These are phyloP conservation scores for Cinclus cinclus DNA, from an alignment of 2,113 vertebrate species.

Conservation along the genomic window DNA sequence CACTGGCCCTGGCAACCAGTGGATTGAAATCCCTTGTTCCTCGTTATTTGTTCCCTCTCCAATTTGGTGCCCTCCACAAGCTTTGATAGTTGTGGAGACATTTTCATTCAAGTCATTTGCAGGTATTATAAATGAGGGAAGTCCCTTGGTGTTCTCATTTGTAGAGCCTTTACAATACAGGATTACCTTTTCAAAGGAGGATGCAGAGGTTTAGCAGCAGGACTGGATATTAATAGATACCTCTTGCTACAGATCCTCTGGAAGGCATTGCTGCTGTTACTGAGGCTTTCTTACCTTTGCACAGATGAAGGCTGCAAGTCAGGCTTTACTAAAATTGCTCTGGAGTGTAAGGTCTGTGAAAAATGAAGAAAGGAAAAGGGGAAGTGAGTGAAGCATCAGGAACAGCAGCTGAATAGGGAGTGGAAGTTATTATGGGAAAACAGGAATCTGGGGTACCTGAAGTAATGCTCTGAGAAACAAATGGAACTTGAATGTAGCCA, in stretches of 20 bases:
- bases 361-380: background rate
- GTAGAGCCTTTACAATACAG: background rate
- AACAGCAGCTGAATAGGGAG: background rate
- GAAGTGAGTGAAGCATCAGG: background rate
- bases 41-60: conserved; percentile 66
- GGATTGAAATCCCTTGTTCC: conserved; percentile 68
- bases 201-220: background rate
- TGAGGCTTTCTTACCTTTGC: background rate
- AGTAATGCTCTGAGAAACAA: background rate
- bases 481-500: background rate
- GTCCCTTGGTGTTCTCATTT: conserved; percentile 53
- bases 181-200: conserved; percentile 29
- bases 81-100: background rate
- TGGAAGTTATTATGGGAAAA: background rate
- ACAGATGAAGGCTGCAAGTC: background rate
- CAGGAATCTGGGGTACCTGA: background rate
- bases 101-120: conserved; percentile 58
- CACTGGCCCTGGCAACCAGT: conserved; percentile 37
- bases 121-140: conserved; percentile 55
- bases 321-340: background rate
- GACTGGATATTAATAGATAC: background rate
- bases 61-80: conserved; percentile 41
- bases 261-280: background rate
- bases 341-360: background rate
- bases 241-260: background rate